Conservation (phyloP, 2,113 vertebrate species). For the Grallaria varia region DNA sequence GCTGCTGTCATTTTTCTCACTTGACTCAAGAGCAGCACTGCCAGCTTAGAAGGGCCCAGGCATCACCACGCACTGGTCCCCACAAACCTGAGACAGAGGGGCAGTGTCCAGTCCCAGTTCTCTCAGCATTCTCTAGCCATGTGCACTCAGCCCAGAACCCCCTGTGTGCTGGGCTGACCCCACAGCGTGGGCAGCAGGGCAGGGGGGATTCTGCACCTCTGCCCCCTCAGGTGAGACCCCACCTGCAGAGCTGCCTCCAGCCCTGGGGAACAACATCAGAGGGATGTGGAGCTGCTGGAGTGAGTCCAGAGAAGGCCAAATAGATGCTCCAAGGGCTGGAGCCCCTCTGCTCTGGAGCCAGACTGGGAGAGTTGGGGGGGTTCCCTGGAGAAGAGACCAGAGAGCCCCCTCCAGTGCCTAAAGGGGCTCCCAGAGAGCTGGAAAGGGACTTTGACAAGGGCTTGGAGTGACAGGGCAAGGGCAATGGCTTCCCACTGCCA, state of each 20-base stretch:
- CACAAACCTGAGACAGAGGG: neutral
- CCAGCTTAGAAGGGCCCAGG: neutral
- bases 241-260: neutral
- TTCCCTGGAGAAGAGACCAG: neutral
- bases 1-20: neutral
- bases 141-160: neutral
- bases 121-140: neutral
- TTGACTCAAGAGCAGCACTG: rapidly evolving
- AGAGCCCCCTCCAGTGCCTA: neutral
- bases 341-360: neutral
- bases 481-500: neutral
- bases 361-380: neutral
- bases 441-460: neutral
- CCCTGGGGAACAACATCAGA: neutral
- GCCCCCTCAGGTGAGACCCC: too few relatives aligned
- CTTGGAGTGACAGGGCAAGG: neutral
- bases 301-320: neutral
- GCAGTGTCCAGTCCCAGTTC: neutral
- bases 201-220: neutral
- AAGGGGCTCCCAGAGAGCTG: neutral
- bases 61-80: neutral
- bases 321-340: neutral
- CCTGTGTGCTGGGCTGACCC: neutral
- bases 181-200: neutral
- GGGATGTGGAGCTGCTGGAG: neutral